Percentiles rank a stretch among this genome's conserved stretches.
phyloP scores from a whole-genome alignment of 2,113 vertebrate genomes.

The Hippocampus mohnikei region DNA sequence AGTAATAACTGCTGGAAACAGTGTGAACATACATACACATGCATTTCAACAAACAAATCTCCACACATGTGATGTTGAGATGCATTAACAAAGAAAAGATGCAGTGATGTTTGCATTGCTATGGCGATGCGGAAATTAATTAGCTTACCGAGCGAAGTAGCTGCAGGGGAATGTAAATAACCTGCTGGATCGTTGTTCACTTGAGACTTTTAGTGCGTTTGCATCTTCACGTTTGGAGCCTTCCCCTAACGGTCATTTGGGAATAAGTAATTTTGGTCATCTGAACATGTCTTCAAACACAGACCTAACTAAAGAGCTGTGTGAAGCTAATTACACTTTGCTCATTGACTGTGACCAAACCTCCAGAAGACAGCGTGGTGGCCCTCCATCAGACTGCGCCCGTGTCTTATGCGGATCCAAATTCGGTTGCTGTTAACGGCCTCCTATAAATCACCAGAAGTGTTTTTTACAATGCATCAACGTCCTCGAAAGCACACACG shows the following conservation, averaged over 20 bases:
- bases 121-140: slow-evolving; percentile 45
- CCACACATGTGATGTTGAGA: slow-evolving; percentile 34
- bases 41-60: slow-evolving; percentile 6
- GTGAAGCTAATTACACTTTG: neutral
- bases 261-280: slow-evolving; percentile 2
- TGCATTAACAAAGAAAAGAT: slow-evolving; percentile 39
- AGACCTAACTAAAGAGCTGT: neutral
- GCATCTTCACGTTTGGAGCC: slow-evolving; percentile 4
- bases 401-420: neutral
- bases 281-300: slow-evolving; percentile 9
- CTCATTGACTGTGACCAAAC: neutral
- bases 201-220: slow-evolving; percentile 15
- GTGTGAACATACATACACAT: slow-evolving; percentile 17
- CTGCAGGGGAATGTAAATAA: slow-evolving; percentile 39
- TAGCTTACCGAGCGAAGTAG: slow-evolving; percentile 24
- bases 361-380: neutral
- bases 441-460: slow-evolving; percentile 2
- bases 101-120: slow-evolving; percentile 37
- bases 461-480: slow-evolving; percentile 10
- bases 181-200: slow-evolving; percentile 18
- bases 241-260: neutral
- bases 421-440: neutral
- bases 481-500: neutral
- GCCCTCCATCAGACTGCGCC: neutral
- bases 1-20: neutral